phyloP scores from a whole-genome alignment of 2,113 vertebrate genomes.

The Psilopogon haemacephalus region DNA sequence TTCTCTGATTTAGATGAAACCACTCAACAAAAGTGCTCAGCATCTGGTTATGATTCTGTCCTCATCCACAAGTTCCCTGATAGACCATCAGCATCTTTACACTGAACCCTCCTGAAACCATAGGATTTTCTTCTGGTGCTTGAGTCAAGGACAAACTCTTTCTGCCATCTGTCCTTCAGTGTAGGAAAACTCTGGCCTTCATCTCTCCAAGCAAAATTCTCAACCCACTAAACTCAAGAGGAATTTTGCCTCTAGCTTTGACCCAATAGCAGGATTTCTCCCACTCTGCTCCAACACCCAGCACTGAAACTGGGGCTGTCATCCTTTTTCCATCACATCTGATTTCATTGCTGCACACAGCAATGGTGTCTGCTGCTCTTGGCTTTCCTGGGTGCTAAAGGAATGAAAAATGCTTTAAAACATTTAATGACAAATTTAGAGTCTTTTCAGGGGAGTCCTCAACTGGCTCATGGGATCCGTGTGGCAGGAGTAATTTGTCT shows the following conservation, averaged over 20 bases:
- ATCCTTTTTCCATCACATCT: neutral
- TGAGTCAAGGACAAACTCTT: neutral
- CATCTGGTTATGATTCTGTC: neutral
- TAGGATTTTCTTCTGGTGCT: neutral
- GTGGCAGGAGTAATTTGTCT: slow-evolving; percentile 6
- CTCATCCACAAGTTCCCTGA: neutral
- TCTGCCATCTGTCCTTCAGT: neutral
- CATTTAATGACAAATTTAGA: neutral
- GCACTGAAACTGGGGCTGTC: neutral
- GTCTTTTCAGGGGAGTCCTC: neutral
- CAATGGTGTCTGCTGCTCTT: neutral
- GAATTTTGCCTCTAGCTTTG: neutral
- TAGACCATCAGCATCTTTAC: neutral
- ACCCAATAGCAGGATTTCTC: neutral
- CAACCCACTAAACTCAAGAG: neutral
- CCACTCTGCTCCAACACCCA: neutral
- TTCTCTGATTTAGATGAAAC: neutral
- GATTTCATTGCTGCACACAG: fast-evolving
- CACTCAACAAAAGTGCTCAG: neutral
- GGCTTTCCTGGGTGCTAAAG: neutral
- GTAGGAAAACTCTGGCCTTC: neutral
- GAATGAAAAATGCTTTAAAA: neutral
- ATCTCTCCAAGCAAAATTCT: neutral
- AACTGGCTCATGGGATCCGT: neutral
- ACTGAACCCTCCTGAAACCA: neutral